Evolutionary conservation across 1,140 invertebrate species (phyloP), one percentile per base, ranked within the genome.

Genomic region (Marisa cornuarietis): DNA sequence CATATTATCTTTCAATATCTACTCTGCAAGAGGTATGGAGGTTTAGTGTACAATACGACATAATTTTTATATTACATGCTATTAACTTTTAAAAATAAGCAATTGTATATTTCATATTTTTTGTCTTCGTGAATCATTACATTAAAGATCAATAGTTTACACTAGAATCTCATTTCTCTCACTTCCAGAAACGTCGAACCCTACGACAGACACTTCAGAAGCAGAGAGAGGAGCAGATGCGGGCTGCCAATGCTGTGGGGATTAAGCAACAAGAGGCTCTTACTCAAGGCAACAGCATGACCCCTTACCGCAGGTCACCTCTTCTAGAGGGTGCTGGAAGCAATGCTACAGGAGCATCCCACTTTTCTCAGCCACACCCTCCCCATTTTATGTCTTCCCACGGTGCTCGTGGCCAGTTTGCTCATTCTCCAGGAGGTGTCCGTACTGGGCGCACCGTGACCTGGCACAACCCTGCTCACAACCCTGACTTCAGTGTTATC

Each of bases 141-240:
- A 6, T 18, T 18, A 58, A 58, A 58, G 16, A 58, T 58, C 11
- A 58, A 14, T 58, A 11, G 11, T 58, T 58, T 58, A 58, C 54
- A 58, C 54, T 14, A 58, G 54, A 14, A 18, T 58, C 16, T 42
- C 16, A 58, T 58, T 58, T 18, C 16, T 8, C 9, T 58, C 54
- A 58, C 54, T 58, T 87, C 26, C 81, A 89, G 88, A 89, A 89
- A 83, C 85, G 88, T 26, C 79, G 87, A 76, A 89, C 88, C 11
- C 79, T 89, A 49, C 79, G 88, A 76, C 86, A 87, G 77, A 89
- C 87, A 16, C 80, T 90, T 49, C 87, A 88, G 82, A 89, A 85
- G 75, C 88, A 88, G 71, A 80, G 86, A 49, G 86, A 89, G 71
- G 81, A 80, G 31, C 80, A 84, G 72, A 66, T 80, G 65, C 81